phyloP scores from a whole-genome alignment of 2,113 vertebrate species.

The Thermophis baileyi region DNA sequence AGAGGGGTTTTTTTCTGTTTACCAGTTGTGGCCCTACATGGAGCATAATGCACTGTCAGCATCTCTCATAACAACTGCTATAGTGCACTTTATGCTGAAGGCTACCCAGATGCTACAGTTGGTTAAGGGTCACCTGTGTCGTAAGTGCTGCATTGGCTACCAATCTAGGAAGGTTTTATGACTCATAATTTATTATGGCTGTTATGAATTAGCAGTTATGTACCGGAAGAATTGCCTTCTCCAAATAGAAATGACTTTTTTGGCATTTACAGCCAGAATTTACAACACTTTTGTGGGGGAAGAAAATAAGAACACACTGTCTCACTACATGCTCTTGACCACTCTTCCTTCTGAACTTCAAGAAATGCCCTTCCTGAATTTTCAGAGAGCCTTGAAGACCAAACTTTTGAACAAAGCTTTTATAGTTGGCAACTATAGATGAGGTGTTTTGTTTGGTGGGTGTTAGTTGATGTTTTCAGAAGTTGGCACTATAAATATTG shows the following conservation, averaged over 20 bases:
- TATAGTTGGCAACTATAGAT: not conserved
- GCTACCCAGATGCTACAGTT: not conserved
- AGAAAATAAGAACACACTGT: not conserved
- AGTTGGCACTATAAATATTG: not conserved
- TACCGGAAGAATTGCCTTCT: not conserved
- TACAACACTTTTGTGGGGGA: not conserved
- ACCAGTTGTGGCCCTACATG: not conserved
- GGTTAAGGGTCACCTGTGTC: not conserved
- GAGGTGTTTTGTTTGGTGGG: not conserved
- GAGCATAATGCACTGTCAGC: not conserved
- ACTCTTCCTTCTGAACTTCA: not conserved
- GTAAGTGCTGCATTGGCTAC: not conserved
- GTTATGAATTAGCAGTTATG: not conserved
- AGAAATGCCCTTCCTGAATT: not conserved
- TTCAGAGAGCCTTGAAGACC: not conserved
- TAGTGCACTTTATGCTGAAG: not conserved
- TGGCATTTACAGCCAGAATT: not conserved
- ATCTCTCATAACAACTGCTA: not conserved
- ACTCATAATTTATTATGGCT: not conserved
- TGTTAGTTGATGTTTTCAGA: not conserved
- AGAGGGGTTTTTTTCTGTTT: not conserved
- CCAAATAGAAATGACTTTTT: not conserved
- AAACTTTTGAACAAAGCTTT: not conserved
- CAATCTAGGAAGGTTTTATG: not conserved
- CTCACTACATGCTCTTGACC: not conserved